Evolutionary conservation across 2,888 invertebrate species (phyloP).

Genomic region (Dynastes tityus): DNA sequence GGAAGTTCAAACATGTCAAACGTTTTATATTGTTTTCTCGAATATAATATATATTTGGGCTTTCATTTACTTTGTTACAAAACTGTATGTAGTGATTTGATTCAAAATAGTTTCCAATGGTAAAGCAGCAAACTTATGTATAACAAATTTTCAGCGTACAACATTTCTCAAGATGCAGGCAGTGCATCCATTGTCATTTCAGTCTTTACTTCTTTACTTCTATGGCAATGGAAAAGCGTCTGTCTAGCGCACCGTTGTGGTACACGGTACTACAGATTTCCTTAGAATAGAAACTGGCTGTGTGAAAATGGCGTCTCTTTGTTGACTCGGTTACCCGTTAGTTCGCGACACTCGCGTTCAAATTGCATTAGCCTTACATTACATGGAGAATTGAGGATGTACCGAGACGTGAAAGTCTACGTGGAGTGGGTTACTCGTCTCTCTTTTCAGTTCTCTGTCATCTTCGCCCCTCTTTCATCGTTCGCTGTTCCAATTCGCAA

Average conservation of each 20-base stretch:
- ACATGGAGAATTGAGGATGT: conserved; percentile 73
- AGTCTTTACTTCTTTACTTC: conserved; percentile 20
- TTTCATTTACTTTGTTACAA: no score
- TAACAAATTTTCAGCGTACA: not conserved
- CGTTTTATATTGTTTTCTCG: no score
- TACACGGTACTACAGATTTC: conserved; percentile 38
- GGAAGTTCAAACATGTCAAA: no score
- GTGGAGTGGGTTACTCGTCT: conserved; percentile 40
- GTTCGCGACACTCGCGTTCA: conserved; percentile 70
- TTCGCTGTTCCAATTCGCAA: conserved; percentile 5
- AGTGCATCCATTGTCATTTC: not conserved
- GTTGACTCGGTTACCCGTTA: conserved; percentile 69
- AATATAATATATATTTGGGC: no score
- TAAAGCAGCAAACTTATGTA: not conserved
- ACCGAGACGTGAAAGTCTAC: conserved; percentile 70
- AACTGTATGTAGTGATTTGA: no score
- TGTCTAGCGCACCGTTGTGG: conserved; percentile 13
- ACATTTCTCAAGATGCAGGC: not conserved
- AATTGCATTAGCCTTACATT: conserved; percentile 74
- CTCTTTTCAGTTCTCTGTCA: conserved; percentile 56
- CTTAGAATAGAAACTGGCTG: conserved; percentile 43
- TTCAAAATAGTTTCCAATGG: no score
- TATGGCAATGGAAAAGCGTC: conserved; percentile 19
- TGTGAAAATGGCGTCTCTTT: conserved; percentile 69
- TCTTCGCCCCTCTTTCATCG: conserved; percentile 13